Conservation (phyloP, 2,888 invertebrate species). For the Morinoia aosen region DNA sequence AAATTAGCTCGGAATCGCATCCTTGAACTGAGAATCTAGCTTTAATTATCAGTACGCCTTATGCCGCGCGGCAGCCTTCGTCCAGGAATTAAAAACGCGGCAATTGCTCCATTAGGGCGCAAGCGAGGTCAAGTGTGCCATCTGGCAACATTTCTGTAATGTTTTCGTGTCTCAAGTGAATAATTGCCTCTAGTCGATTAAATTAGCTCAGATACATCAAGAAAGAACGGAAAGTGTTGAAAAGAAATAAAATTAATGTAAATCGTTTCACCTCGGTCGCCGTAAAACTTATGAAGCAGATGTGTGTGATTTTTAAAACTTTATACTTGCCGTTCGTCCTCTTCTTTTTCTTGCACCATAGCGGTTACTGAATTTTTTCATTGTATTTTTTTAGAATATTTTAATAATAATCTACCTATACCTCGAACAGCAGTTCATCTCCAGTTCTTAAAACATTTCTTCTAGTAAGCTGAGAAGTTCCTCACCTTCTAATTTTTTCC, state of each 20-base stretch:
- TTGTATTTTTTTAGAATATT: no score
- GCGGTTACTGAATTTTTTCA: not conserved
- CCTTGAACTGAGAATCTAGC: constrained; percentile 9
- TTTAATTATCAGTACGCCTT: not conserved
- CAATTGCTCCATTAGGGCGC: not conserved
- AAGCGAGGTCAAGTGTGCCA: not conserved
- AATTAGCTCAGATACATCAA: not conserved
- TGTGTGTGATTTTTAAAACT: not conserved
- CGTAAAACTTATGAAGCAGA: not conserved
- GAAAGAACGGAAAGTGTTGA: not conserved
- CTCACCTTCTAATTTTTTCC: not conserved
- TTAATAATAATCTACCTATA: no score
- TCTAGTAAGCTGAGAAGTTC: not conserved
- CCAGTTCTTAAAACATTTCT: no score
- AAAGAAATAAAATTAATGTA: not conserved
- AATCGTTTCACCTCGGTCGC: not conserved
- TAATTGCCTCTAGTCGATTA: not conserved
- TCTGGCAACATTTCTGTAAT: not conserved
- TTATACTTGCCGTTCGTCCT: not conserved
- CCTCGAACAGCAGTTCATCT: no score
- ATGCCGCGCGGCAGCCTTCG: not conserved
- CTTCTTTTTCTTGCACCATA: not conserved
- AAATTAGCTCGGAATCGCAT: not conserved
- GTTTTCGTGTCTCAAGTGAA: not conserved
- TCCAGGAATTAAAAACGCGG: not conserved